These are phyloP conservation scores for Argynnis bischoffii DNA, from an alignment of 2,888 invertebrate species.

Conservation along the genomic window DNA sequence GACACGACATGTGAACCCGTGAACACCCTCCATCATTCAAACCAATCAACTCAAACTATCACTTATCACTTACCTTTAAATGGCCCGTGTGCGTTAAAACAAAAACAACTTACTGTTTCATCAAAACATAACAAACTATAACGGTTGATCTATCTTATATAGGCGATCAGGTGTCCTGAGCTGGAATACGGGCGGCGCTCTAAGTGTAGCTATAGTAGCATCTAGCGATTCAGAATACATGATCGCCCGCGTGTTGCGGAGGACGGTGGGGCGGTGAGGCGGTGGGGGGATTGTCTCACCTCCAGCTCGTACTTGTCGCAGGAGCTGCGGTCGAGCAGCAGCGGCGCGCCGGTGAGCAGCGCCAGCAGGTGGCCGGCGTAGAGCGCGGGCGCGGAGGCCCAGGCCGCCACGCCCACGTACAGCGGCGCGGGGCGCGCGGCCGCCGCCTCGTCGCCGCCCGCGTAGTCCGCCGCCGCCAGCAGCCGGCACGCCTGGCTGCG, in stretches of 20 bases:
- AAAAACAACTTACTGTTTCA: conserved; percentile 24
- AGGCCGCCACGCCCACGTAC: conserved; percentile 84
- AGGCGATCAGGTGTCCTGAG: not conserved
- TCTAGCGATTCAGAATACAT: too few species aligned
- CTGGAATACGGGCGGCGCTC: too few species aligned
- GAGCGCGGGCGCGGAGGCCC: conserved; percentile 67
- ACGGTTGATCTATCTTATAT: not conserved
- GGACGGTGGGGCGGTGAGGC: not conserved
- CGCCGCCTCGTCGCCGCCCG: conserved; percentile 52
- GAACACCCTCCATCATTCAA: not conserved
- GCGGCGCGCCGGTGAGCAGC: conserved; percentile 81
- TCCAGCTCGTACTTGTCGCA: conserved; percentile 45
- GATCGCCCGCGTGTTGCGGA: not conserved
- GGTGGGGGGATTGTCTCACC: conserved; percentile 44
- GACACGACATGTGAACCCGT: not conserved
- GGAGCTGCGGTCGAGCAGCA: conserved; percentile 48
- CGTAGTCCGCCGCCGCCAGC: conserved; percentile 78
- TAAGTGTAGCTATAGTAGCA: too few species aligned
- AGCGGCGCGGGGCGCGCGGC: conserved; percentile 71
- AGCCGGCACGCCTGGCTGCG: conserved; percentile 86
- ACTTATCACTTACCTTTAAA: not conserved
- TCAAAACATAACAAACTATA: conserved; percentile 11
- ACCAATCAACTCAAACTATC: not conserved
- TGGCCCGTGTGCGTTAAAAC: conserved; percentile 13
- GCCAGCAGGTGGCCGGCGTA: conserved; percentile 84